phyloP scores from a whole-genome alignment of 2,113 vertebrate genomes.

The Rhabdornis inornatus region DNA sequence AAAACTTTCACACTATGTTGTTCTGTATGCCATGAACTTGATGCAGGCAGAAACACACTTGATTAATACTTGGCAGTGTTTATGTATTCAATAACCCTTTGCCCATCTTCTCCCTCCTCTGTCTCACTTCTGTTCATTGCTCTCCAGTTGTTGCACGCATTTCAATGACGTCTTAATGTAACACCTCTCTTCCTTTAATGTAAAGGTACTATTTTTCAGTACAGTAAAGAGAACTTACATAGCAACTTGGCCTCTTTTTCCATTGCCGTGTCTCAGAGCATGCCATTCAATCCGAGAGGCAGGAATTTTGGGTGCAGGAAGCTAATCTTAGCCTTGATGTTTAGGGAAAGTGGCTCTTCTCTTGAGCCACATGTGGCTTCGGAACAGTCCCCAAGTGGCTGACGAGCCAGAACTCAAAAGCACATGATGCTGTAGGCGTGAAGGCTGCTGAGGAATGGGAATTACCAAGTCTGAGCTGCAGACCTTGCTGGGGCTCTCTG shows the following conservation, averaged over 20 bases:
- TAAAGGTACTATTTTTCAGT: neutral
- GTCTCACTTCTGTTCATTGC: neutral
- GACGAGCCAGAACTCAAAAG: neutral
- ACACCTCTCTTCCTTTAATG: neutral
- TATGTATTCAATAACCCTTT: neutral
- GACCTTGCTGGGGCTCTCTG: neutral
- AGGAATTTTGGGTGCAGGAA: neutral
- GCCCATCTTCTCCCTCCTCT: neutral
- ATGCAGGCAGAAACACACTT: neutral
- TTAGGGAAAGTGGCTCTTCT: neutral
- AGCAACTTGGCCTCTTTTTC: neutral
- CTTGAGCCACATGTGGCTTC: neutral
- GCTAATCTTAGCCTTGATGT: neutral
- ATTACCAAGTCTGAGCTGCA: neutral
- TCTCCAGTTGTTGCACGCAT: neutral
- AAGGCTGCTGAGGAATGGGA: neutral
- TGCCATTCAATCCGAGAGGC: neutral
- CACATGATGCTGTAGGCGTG: accelerated
- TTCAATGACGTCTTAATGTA: neutral
- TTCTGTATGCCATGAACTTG: neutral
- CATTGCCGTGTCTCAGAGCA: accelerated
- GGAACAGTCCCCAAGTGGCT: neutral
- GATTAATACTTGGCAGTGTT: neutral
- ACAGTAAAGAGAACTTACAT: neutral
- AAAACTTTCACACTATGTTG: neutral